phyloP scores from a whole-genome alignment of 1,140 invertebrate species.

The Paracyclopina nana region DNA sequence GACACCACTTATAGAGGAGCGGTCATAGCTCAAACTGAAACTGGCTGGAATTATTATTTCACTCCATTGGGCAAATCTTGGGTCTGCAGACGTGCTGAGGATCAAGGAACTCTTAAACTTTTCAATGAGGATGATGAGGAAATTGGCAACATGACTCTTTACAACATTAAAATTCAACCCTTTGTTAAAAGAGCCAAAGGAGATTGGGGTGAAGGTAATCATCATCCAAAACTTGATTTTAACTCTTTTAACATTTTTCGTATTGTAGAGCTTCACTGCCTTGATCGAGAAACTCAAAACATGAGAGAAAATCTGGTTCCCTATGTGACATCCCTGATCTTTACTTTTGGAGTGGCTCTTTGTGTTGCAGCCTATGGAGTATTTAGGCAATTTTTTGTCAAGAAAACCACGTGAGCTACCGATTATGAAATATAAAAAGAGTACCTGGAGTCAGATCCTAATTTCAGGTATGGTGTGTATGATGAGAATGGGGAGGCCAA shows the following conservation, averaged over 20 bases:
- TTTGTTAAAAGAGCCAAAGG: constrained; percentile 13
- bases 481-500: background rate
- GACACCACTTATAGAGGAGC: background rate
- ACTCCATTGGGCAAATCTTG: constrained; percentile 12
- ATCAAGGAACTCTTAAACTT: constrained; percentile 7
- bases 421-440: too few relatives aligned
- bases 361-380: constrained; percentile 1
- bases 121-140: constrained; percentile 3
- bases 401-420: constrained; percentile 3
- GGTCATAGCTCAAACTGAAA: background rate
- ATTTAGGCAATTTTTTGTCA: constrained; percentile 2
- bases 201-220: constrained; percentile 5
- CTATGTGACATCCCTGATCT: background rate
- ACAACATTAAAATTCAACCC: constrained; percentile 8
- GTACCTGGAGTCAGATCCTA: background rate
- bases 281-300: background rate
- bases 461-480: too few relatives aligned
- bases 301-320: constrained; percentile 6
- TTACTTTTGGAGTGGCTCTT: background rate
- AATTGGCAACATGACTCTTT: constrained; percentile 8
- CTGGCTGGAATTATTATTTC: constrained; percentile 4
- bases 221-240: background rate
- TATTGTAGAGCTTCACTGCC: background rate
- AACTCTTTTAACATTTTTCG: background rate
- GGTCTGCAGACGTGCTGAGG: background rate